Percentiles rank a stretch among this genome's conserved stretches.
phyloP scores from a whole-genome alignment of 2,797 vertebrate species.

The Paedocypris micromegethes region DNA sequence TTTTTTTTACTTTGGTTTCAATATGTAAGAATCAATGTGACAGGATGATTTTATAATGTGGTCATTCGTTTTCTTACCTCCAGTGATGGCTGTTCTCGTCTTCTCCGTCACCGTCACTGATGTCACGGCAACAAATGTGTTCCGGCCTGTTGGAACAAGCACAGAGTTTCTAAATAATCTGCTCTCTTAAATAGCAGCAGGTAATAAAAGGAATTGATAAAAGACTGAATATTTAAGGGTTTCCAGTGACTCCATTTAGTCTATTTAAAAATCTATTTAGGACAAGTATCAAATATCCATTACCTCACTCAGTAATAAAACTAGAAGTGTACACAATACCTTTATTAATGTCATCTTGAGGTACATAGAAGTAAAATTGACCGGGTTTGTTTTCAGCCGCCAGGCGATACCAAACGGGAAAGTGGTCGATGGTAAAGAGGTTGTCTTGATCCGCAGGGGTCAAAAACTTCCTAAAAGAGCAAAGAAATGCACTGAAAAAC shows the following conservation, averaged over 20 bases:
- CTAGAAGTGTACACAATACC: slow-evolving; percentile 55
- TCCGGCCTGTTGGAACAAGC: slow-evolving; percentile 57
- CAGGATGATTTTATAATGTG: background rate
- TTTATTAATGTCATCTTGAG: slow-evolving; percentile 66
- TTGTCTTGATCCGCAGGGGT: slow-evolving; percentile 75
- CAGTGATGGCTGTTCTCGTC: slow-evolving; percentile 77
- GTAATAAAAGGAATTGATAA: background rate
- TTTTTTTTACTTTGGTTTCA: too few relatives aligned
- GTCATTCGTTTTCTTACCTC: slow-evolving; percentile 60
- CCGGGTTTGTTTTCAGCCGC: slow-evolving; percentile 81
- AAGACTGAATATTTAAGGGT: background rate
- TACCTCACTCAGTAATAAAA: background rate
- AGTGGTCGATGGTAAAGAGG: slow-evolving; percentile 88
- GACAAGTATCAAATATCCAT: too few relatives aligned
- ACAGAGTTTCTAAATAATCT: background rate
- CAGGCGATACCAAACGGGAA: slow-evolving; percentile 91
- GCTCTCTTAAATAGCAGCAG: background rate
- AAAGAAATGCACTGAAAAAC: background rate
- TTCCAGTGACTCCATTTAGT: too few relatives aligned
- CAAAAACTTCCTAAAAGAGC: slow-evolving; percentile 77
- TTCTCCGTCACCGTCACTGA: slow-evolving; percentile 74
- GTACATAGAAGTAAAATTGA: slow-evolving; percentile 80
- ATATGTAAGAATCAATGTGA: too few relatives aligned
- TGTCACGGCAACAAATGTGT: slow-evolving; percentile 74
- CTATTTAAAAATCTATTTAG: too few relatives aligned